Evolutionary conservation across 2,797 vertebrate species (phyloP).

Genomic region (Chanos chanos): DNA sequence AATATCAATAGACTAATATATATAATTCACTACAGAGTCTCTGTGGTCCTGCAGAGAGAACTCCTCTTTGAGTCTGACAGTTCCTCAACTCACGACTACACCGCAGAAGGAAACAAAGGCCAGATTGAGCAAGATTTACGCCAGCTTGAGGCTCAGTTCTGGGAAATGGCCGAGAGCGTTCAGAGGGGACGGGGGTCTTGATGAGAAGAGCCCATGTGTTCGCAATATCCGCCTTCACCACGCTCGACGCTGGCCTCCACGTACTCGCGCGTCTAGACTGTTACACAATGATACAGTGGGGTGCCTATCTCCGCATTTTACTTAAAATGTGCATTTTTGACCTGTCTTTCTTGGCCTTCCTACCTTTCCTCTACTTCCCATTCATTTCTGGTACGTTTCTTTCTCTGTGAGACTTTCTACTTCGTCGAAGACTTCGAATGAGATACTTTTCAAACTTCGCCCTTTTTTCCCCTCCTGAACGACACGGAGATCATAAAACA

Average conservation of each 20-base stretch:
- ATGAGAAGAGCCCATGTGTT: slow-evolving; percentile 45
- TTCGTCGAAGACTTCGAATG: too few relatives aligned
- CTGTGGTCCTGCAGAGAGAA: background rate
- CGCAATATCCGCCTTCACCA: slow-evolving; percentile 48
- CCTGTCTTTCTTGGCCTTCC: too few relatives aligned
- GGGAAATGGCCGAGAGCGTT: slow-evolving; percentile 12
- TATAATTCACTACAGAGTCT: background rate
- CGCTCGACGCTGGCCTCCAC: slow-evolving; percentile 15
- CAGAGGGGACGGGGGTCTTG: slow-evolving; percentile 34
- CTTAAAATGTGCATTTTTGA: too few relatives aligned
- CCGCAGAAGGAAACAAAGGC: slow-evolving; percentile 4
- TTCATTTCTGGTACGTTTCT: too few relatives aligned
- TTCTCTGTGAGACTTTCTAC: too few relatives aligned
- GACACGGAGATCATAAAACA: background rate
- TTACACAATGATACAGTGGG: slow-evolving; percentile 37
- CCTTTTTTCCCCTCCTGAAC: background rate
- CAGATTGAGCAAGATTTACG: slow-evolving; percentile 15
- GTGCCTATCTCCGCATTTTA: too few relatives aligned
- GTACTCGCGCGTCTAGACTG: slow-evolving; percentile 50
- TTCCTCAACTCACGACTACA: background rate
- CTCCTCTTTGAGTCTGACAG: background rate
- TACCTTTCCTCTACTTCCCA: too few relatives aligned
- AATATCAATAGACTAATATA: background rate
- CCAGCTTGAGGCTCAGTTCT: slow-evolving; percentile 10
- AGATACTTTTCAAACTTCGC: background rate